Conservation (phyloP, 2,888 invertebrate genomes). For the Andrena trimmerana region DNA sequence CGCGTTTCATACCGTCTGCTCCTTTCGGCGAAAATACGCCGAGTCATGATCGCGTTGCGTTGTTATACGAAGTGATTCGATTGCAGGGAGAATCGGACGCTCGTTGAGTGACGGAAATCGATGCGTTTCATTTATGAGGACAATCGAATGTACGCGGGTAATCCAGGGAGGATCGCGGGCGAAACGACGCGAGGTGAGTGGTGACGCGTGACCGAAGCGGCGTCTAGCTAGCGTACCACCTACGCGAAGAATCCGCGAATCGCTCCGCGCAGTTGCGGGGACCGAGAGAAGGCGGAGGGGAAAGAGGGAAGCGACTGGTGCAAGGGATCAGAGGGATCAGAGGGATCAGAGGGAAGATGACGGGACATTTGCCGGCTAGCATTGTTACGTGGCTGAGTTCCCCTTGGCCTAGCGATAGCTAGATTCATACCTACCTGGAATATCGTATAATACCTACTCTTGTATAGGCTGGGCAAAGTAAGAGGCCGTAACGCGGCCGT, state of each 20-base stretch:
- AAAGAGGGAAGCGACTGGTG: conserved; percentile 1
- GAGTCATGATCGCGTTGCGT: conserved; percentile 67
- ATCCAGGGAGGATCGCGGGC: conserved; percentile 10
- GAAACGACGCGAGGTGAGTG: no score
- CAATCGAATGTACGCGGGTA: conserved; percentile 56
- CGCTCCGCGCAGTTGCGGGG: background rate
- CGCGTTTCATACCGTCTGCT: conserved; percentile 35
- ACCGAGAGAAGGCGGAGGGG: background rate
- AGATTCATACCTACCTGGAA: conserved; percentile 50
- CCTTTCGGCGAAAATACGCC: conserved; percentile 34
- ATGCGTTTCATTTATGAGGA: conserved; percentile 73
- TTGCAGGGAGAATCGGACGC: conserved; percentile 30
- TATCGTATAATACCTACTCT: conserved; percentile 58
- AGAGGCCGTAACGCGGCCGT: conserved; percentile 31
- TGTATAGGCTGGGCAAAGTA: conserved; percentile 38
- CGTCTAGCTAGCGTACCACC: background rate
- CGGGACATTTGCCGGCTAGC: conserved; percentile 55
- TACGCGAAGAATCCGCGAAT: conserved; percentile 1
- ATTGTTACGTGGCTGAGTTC: conserved; percentile 49
- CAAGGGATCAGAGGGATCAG: conserved; percentile 26
- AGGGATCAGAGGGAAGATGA: conserved; percentile 44
- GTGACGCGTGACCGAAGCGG: no score
- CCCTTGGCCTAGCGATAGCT: conserved; percentile 46
- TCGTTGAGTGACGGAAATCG: conserved; percentile 67
- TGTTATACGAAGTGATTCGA: conserved; percentile 44